Evolutionary conservation across 2,797 vertebrate genomes (phyloP), one percentile per base, ranked within the genome.

Genomic region (Ispidina picta): DNA sequence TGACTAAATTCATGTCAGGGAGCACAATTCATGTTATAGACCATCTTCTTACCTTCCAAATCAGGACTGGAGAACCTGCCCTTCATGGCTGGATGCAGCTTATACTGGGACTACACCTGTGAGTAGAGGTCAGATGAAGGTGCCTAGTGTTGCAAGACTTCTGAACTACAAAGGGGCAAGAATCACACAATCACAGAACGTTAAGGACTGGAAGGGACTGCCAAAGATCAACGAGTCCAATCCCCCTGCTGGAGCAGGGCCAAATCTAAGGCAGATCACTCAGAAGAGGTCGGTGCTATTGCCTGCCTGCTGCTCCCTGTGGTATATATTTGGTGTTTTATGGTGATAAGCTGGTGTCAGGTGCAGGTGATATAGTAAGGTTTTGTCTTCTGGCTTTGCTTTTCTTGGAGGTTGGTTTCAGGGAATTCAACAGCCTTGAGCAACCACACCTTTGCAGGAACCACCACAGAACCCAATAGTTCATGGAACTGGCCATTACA

Each of bases 71-170:
- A 8, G 29, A 52, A 15, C 8, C 6, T 56, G 19, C 25, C 7
- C 6, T n/a, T 33, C 21, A 5, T 3, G 6, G 33, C 35, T 54
- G 44, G 25, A 39, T 37, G 39, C 10, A 80, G 55, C 37, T 79
- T 48, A 8, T 1, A 1, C 22, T 29, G 14, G 19, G 14, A 11
- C 51, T n/a, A 17, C 10, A 11, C 6, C 20, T 1, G 1, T 46
- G 43, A 62, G 21, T 25, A 44, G 33, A 1, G 9, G 8, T 62
- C 46, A 12, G 28, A 14, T 16, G 21, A 19, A 72, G 31, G n/a
- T 26, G 13, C 10, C 51, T 75, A 46, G 14, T 14, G 2, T 5
- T 21, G 25, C 16, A 25, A 49, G 11, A 17, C 35, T 52, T 59
- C 43, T 25, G 22, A 76, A 44, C 20, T 8, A 10, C 52, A 31